phyloP scores from a whole-genome alignment of 2,888 invertebrate species.

The Ophion ellenae region DNA sequence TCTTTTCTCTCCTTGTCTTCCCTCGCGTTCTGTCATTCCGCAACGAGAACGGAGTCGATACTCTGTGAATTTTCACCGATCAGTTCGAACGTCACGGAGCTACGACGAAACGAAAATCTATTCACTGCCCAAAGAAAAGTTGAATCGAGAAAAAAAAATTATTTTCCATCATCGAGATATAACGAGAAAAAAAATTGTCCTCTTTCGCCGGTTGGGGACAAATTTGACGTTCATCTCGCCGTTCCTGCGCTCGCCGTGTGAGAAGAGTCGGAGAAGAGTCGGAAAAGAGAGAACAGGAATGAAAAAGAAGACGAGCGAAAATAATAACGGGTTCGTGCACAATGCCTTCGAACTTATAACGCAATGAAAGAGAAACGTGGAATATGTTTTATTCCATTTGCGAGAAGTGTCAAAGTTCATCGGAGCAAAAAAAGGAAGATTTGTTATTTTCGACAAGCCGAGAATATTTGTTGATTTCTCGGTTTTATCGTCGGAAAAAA shows the following conservation, averaged over 20 bases:
- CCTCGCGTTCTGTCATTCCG: constrained; percentile 69
- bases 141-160: background rate
- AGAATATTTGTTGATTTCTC: background rate
- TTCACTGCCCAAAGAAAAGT: background rate
- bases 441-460: background rate
- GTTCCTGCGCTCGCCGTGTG: background rate
- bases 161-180: background rate
- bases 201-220: background rate
- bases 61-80: constrained; percentile 61
- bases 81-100: constrained; percentile 44
- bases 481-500: background rate
- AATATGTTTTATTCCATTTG: background rate
- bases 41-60: constrained; percentile 75
- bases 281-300: too few relatives aligned
- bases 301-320: constrained; percentile 7
- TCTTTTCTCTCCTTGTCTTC: constrained; percentile 61
- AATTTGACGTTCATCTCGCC: background rate
- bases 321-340: background rate
- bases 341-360: background rate
- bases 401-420: background rate
- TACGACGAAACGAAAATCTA: constrained; percentile 26
- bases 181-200: background rate
- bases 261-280: background rate
- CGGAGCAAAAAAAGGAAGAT: background rate
- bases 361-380: background rate